Conservation (phyloP, 2,113 vertebrate species). For the Agapornis roseicollis region DNA sequence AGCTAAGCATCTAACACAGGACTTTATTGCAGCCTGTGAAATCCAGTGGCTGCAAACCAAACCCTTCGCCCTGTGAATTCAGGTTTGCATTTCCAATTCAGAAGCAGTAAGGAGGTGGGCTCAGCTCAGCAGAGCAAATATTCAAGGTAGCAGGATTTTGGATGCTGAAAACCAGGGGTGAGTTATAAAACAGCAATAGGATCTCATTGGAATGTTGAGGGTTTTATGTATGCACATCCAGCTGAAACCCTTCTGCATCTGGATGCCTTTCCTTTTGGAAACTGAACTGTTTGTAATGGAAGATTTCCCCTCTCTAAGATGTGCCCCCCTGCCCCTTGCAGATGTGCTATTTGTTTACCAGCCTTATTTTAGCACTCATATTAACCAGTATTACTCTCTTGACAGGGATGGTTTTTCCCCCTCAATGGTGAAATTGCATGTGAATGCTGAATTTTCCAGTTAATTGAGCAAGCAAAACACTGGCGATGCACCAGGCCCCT, state of each 20-base stretch:
- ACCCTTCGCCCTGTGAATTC: neutral
- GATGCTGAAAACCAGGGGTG: neutral
- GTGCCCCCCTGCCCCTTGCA: neutral
- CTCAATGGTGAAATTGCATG: conserved; percentile 34
- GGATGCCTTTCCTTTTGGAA: neutral
- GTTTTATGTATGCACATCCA: neutral
- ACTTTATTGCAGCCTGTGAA: fast-evolving
- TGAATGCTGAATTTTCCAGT: conserved; percentile 67
- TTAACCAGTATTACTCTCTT: conserved; percentile 4
- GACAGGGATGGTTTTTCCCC: neutral
- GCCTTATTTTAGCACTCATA: neutral
- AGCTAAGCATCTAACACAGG: neutral
- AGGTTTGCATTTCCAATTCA: neutral
- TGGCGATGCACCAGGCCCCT: neutral
- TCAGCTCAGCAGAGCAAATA: neutral
- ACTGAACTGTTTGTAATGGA: neutral
- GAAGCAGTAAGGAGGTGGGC: neutral
- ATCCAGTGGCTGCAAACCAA: neutral
- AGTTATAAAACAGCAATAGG: neutral
- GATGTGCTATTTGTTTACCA: conserved; percentile 1
- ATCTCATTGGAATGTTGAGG: no score
- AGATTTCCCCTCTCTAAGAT: neutral
- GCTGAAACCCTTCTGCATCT: neutral
- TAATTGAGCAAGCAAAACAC: conserved; percentile 56
- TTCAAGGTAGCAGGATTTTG: neutral